phyloP scores from a whole-genome alignment of 2,888 invertebrate species.

The Cheilosia urbana region DNA sequence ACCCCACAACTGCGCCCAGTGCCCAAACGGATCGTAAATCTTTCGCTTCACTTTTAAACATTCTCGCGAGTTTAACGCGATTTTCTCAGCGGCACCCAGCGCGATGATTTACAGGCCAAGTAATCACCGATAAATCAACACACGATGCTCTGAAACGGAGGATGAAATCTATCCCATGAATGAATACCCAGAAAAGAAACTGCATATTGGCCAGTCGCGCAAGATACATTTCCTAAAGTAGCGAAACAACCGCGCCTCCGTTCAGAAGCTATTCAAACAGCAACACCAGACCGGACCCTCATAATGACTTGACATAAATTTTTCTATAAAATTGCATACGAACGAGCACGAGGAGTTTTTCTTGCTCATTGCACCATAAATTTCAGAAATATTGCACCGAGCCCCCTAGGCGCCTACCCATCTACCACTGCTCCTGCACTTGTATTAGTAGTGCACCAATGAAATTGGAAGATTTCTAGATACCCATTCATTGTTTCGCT shows the following conservation, averaged over 20 bases:
- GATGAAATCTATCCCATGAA: slow-evolving; percentile 58
- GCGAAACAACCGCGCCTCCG: slow-evolving; percentile 10
- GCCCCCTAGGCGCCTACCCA: slow-evolving; percentile 48
- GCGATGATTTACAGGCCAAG: slow-evolving; percentile 57
- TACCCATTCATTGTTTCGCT: slow-evolving; percentile 65
- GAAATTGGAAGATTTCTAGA: slow-evolving; percentile 67
- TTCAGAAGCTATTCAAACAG: slow-evolving; percentile 35
- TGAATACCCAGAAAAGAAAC: slow-evolving; percentile 56
- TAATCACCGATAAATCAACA: slow-evolving; percentile 73
- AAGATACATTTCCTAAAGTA: slow-evolving; percentile 42
- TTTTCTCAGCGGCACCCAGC: slow-evolving; percentile 17
- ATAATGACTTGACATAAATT: slow-evolving; percentile 75
- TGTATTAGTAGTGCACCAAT: slow-evolving; percentile 23
- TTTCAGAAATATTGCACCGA: slow-evolving; percentile 67
- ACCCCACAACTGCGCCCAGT: slow-evolving; percentile 7
- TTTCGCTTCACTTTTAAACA: slow-evolving; percentile 11
- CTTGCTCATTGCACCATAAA: slow-evolving; percentile 61
- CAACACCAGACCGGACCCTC: slow-evolving; percentile 60
- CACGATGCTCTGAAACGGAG: slow-evolving; percentile 30
- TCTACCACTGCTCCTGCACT: background rate
- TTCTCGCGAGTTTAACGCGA: slow-evolving; percentile 15
- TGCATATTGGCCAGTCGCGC: slow-evolving; percentile 54
- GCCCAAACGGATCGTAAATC: slow-evolving; percentile 16
- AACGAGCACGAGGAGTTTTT: slow-evolving; percentile 28
- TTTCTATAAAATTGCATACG: slow-evolving; percentile 61